Evolutionary conservation across 2,797 vertebrate genomes (phyloP).

Genomic region (Liparis tanakae): DNA sequence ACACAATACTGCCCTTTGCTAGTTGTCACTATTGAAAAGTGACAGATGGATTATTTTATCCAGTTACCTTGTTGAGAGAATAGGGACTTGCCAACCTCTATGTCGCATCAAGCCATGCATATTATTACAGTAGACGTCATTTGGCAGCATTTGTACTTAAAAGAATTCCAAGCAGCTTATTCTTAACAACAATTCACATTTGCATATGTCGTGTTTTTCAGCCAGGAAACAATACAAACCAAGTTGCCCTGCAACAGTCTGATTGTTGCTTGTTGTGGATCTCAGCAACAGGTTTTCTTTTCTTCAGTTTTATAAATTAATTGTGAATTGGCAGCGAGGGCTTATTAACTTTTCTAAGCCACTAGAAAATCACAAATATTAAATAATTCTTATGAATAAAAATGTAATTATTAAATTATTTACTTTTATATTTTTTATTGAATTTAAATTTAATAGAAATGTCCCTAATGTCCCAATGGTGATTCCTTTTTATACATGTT

Average conservation of each 20-base stretch:
- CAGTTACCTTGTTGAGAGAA: background rate
- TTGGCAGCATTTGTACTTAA: background rate
- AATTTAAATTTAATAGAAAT: background rate
- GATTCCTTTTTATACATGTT: background rate
- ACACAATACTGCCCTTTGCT: background rate
- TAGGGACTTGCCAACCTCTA: background rate
- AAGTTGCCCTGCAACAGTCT: background rate
- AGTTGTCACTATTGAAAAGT: background rate
- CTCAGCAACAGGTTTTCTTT: background rate
- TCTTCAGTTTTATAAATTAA: background rate
- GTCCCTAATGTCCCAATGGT: no score
- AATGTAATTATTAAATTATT: background rate
- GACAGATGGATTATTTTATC: background rate
- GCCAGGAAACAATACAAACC: background rate
- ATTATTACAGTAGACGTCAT: background rate
- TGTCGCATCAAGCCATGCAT: background rate
- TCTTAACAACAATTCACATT: background rate
- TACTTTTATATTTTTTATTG: background rate
- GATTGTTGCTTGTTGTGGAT: background rate
- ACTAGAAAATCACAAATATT: background rate
- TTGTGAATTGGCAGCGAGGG: background rate
- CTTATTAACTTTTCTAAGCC: background rate
- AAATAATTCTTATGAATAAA: background rate
- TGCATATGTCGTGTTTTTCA: background rate
- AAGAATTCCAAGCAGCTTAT: background rate